Base-by-base conservation (phyloP, 1,140 invertebrate species). In the Drosophila ogumai region DNA sequence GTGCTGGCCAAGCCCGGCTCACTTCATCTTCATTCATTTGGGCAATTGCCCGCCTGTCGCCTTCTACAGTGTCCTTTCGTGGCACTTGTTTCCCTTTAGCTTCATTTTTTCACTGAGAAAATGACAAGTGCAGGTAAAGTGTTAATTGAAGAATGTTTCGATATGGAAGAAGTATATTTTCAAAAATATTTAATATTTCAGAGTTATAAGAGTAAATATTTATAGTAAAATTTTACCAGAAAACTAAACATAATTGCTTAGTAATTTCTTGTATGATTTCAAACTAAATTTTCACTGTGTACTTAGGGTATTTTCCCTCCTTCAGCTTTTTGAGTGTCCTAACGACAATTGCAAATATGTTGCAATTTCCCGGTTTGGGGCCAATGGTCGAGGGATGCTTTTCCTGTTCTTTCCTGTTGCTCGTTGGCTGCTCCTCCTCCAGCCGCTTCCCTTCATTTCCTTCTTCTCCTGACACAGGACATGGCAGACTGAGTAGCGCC, bases 21-120 rank as follows among this genome's bases (percentile, higher is more conserved):
- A 82, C 84, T 87, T 88, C 80, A 88, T 88, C 84, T 87, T 88
- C 84, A 87, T 87, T 87, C 80, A 80, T 88, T 82, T 87, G 55
- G 79, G 49, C 82, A 85, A 86, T 86, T 79, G 75, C 82, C 54
- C 19, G 54, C 13, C 36, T 44, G 59, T 34, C 67, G 28, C 50
- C 59, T 55, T 55, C 32, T 31, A 54, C 64, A 50, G 56, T 44
- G 41, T 38, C 15, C 47, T 43, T 52, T 36, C 10, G 3, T 15
- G 19, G 19, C 8, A 22, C 13, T 55, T 10, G 19, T 22, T 28
- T 71, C 19, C 8, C 19, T 22, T 9, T 52, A 28, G 17, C 54
- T 49, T 9, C 15, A 31, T 10, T 57, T 78, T 50, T 41, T 25
- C 41, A 17, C 15, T 73, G 17, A 25, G 31, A 65, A 54, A 38